Percentiles rank a stretch among this genome's conserved stretches.
These are phyloP conservation scores for Aplochiton taeniatus DNA, from an alignment of 2,797 vertebrate genomes.

Conservation along the genomic window DNA sequence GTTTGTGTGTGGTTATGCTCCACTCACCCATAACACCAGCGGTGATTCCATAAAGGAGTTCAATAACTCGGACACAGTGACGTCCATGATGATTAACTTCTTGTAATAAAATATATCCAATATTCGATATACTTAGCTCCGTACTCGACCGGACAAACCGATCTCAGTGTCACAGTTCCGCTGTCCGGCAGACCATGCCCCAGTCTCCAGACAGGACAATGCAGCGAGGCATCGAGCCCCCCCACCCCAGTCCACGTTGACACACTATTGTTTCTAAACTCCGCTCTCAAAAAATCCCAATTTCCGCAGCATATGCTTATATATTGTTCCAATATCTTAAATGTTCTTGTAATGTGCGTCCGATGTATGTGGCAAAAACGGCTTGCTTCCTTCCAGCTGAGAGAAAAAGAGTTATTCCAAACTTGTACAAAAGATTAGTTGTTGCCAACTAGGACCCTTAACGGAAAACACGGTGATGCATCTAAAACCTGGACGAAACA, in stretches of 20 bases:
- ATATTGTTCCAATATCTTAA: not conserved
- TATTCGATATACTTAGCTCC: too few relatives aligned
- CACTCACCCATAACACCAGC: conserved; percentile 15
- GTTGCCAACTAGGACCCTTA: too few relatives aligned
- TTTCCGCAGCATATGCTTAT: too few relatives aligned
- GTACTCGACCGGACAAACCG: not conserved
- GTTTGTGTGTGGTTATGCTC: not conserved
- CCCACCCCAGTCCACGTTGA: conserved; percentile 1
- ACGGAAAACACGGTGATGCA: too few relatives aligned
- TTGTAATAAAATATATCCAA: not conserved
- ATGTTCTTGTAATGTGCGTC: not conserved
- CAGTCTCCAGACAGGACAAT: conserved; percentile 5
- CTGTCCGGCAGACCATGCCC: conserved; percentile 1
- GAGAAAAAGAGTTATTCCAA: too few relatives aligned
- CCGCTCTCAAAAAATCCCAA: not conserved
- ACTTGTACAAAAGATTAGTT: too few relatives aligned
- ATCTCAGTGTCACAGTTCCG: not conserved
- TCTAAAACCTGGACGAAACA: too few relatives aligned
- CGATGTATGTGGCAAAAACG: too few relatives aligned
- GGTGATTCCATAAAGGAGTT: conserved; percentile 12
- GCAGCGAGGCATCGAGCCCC: conserved; percentile 3
- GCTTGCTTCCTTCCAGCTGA: too few relatives aligned
- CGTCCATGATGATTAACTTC: conserved; percentile 3
- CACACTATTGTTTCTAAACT: not conserved
- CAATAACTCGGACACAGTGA: conserved; percentile 15